These are phyloP conservation scores for Calvadosia cruxmelitensis DNA, from an alignment of 30 jellyfish, hydroid and myxozoan genomes.

Conservation along the genomic window DNA sequence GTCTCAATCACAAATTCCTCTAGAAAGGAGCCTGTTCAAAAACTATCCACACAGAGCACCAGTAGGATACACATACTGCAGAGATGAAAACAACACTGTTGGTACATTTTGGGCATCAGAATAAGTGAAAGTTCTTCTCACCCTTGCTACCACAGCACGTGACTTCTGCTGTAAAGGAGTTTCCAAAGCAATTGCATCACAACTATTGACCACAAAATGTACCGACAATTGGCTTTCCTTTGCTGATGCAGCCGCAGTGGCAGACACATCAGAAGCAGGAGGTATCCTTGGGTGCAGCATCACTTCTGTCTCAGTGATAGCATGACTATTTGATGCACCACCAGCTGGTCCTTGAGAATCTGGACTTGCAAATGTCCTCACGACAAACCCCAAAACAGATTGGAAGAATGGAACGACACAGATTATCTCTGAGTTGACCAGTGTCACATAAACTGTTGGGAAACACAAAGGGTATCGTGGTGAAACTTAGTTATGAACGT, in stretches of 20 bases:
- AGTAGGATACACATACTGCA: too few relatives aligned
- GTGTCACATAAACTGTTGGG: not conserved
- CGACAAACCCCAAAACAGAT: not conserved
- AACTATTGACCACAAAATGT: not conserved
- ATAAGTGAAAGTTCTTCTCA: too few relatives aligned
- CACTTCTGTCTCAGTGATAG: not conserved
- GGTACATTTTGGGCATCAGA: too few relatives aligned
- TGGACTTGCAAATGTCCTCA: not conserved
- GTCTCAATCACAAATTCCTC: too few relatives aligned
- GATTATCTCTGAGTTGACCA: not conserved
- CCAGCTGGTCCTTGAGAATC: not conserved
- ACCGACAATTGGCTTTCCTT: too few relatives aligned
- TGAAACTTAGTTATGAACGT: too few relatives aligned
- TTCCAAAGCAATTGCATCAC: not conserved
- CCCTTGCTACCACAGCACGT: not conserved
- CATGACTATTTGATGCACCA: not conserved
- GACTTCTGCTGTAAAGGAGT: not conserved
- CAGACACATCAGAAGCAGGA: not conserved
- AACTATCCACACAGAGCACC: too few relatives aligned
- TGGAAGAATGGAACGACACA: not conserved
- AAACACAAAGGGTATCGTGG: too few relatives aligned
- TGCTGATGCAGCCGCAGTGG: too few relatives aligned
- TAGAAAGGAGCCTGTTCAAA: too few relatives aligned
- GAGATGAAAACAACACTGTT: too few relatives aligned
- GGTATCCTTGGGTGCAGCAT: not conserved